phyloP scores from a whole-genome alignment of 2,888 invertebrate genomes.

The Galerucella calmariensis region DNA sequence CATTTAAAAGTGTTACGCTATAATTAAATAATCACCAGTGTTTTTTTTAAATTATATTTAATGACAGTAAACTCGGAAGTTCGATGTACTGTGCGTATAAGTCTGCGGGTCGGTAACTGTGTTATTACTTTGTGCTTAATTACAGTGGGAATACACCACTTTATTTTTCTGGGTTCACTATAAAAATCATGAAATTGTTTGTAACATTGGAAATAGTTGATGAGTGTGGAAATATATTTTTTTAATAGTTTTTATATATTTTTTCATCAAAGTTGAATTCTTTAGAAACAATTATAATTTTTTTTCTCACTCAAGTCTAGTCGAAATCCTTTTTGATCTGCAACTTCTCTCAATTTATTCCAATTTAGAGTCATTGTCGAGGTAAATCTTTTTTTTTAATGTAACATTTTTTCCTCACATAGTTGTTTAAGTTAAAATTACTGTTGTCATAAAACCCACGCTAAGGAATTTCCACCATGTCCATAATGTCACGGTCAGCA shows the following conservation, averaged over 20 bases:
- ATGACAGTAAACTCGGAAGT: neutral
- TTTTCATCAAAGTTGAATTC: too few relatives aligned
- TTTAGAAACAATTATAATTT: too few relatives aligned
- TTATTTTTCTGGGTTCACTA: neutral
- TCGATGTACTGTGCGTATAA: neutral
- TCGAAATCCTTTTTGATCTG: neutral
- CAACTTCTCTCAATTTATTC: neutral
- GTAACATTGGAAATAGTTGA: too few relatives aligned
- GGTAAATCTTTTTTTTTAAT: neutral
- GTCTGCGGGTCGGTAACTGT: neutral
- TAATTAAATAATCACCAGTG: neutral
- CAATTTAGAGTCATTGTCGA: neutral
- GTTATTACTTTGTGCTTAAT: neutral
- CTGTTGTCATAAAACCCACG: neutral
- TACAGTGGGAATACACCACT: neutral
- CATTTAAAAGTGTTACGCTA: neutral
- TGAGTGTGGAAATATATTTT: too few relatives aligned
- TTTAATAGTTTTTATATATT: too few relatives aligned
- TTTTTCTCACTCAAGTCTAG: too few relatives aligned
- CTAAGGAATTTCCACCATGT: neutral
- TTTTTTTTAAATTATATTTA: neutral
- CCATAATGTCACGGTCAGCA: conserved; percentile 1
- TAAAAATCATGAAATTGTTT: neutral
- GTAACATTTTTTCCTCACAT: neutral
- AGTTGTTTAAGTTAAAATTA: neutral